Base-by-base conservation (phyloP, 2,797 vertebrate species). In the Alosa sapidissima region DNA sequence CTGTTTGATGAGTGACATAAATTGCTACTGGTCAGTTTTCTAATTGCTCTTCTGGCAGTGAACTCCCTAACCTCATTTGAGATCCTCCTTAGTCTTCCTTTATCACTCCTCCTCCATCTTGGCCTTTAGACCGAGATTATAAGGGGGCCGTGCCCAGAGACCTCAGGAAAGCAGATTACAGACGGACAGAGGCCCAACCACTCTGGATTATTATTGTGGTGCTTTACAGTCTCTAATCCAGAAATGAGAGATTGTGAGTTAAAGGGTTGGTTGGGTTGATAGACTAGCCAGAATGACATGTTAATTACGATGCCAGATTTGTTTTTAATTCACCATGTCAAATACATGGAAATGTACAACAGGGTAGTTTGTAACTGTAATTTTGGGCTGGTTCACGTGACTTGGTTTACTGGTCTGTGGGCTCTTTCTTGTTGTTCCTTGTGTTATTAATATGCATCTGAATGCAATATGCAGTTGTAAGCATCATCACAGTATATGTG, bases 181-280 rank as follows among this genome's bases (percentile, higher is more conserved):
- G 58, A 33, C 58, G 82, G 81, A 55, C 78, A 87, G 88, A 49
- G 81, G 81, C 65, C 89, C 86, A 91, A 60, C 87, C 89, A 88
- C 84, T 51, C 0, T 91, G 89, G 93, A 94, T 94, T 94, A 93
- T 92, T 94, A 93, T 92, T 84, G 90, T 92, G n/a, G 91, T 72
- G 52, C 28, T 19, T 55, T 89, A 88, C 11, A 49, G 87, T 86
- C 88, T 91, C 75, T 94, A 94, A 95, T 94, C 92, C 92, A 91
- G 86, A 86, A 88, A 89, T 92, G 91, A 89, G 86, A 90, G 90
- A 90, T 87, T 88, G 90, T 82, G 89, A 88, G 91, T 92, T 87
- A 87, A 90, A 75, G 91, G 92, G 90, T 92, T 90, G 90, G 58
- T 60, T 89, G 88, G 87, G 84, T 89, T 91, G 91, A 89, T 91